phyloP scores from a whole-genome alignment of 1,140 invertebrate genomes.

The Diachasmimorpha longicaudata region DNA sequence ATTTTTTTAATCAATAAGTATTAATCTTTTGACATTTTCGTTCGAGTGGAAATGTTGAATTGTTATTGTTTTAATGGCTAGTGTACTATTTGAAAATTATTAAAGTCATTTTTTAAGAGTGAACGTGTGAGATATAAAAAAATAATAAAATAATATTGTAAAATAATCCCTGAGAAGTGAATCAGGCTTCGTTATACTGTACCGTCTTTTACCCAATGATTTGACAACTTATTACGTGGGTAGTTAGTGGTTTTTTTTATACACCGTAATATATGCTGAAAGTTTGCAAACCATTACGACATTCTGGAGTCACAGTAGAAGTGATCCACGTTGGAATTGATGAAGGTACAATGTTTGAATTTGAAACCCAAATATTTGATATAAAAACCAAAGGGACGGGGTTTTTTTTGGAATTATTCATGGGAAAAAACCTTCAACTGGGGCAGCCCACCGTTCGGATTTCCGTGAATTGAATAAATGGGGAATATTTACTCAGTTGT shows the following conservation, averaged over 20 bases:
- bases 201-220: neutral
- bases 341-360: neutral
- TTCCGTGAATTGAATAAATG: neutral
- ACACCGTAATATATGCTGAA: neutral
- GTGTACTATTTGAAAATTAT: too few relatives aligned
- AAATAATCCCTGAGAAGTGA: neutral
- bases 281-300: neutral
- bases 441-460: neutral
- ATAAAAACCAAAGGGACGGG: neutral
- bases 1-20: too few relatives aligned
- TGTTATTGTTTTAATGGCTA: too few relatives aligned
- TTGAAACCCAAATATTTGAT: neutral
- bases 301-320: neutral
- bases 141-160: neutral
- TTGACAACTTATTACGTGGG: neutral
- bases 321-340: neutral
- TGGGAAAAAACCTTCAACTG: neutral
- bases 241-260: neutral
- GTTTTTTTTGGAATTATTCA: neutral
- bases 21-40: too few relatives aligned
- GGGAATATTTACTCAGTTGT: neutral
- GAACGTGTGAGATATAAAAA: too few relatives aligned
- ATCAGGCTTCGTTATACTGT: neutral
- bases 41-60: too few relatives aligned
- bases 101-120: too few relatives aligned